These are phyloP conservation scores for Australoheros scitulus DNA, from an alignment of 2,113 vertebrate species.

Conservation along the genomic window DNA sequence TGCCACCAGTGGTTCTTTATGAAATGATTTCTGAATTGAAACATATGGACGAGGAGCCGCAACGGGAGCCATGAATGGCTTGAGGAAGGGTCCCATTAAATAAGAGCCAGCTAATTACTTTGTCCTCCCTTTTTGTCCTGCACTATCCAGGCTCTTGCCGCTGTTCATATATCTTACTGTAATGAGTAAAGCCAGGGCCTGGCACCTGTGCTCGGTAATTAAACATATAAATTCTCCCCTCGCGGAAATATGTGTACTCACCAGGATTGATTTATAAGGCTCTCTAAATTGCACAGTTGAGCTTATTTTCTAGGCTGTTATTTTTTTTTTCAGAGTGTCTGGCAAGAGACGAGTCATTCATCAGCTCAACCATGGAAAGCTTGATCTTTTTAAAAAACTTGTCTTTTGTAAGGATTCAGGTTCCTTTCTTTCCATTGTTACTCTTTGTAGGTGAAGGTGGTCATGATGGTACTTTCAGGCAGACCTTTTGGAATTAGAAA, in stretches of 20 bases:
- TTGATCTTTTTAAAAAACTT: conserved; percentile 62
- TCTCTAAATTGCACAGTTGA: conserved; percentile 78
- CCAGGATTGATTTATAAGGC: conserved; percentile 80
- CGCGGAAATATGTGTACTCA: conserved; percentile 81
- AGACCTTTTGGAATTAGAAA: conserved; percentile 6
- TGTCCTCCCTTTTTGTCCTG: conserved; percentile 83
- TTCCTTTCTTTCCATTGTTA: conserved; percentile 29
- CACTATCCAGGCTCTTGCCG: conserved; percentile 59
- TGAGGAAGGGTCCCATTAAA: conserved; percentile 80
- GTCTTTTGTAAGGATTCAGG: conserved; percentile 41
- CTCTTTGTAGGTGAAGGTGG: conserved; percentile 1
- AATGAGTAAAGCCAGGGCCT: conserved; percentile 80
- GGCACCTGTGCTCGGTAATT: conserved; percentile 84
- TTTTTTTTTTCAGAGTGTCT: conserved; percentile 18
- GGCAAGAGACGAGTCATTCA: conserved; percentile 67
- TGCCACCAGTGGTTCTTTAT: conserved; percentile 72
- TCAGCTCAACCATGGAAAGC: conserved; percentile 65
- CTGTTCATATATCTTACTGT: conserved; percentile 83
- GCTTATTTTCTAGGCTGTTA: conserved; percentile 75
- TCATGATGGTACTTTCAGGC: neutral
- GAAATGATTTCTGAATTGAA: conserved; percentile 77
- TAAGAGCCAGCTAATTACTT: conserved; percentile 82
- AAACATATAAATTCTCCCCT: conserved; percentile 85
- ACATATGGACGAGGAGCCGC: conserved; percentile 71
- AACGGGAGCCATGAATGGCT: conserved; percentile 63